Percentiles rank a stretch among this genome's conserved stretches.
Evolutionary conservation across 2,797 vertebrate genomes (phyloP).

Genomic region (Enteromius treurensis): DNA sequence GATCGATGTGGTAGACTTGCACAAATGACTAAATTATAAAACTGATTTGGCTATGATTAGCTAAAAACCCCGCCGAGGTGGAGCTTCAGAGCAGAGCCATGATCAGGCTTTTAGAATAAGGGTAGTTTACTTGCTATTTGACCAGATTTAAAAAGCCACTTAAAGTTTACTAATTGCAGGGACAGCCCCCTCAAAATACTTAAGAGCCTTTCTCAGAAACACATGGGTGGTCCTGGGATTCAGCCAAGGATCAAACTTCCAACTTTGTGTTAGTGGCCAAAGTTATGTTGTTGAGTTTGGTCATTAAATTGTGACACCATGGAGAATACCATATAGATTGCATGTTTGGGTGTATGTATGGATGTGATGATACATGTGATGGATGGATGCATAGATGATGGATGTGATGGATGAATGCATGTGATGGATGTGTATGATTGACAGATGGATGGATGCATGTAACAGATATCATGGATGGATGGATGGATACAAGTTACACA

Average conservation of each 20-base stretch:
- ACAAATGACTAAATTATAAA: constrained; percentile 45
- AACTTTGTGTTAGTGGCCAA: background rate
- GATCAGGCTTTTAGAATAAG: constrained; percentile 9
- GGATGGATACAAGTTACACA: background rate
- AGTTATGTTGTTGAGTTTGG: background rate
- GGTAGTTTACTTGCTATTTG: constrained; percentile 1
- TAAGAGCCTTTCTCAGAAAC: constrained; percentile 9
- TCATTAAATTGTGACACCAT: background rate
- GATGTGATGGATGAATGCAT: too few relatives aligned
- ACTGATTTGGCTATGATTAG: constrained; percentile 29
- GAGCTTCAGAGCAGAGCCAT: background rate
- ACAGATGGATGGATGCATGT: background rate
- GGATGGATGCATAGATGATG: background rate
- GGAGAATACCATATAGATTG: background rate
- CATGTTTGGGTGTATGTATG: background rate
- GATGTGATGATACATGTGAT: background rate
- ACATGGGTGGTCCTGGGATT: background rate
- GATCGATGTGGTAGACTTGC: constrained; percentile 39
- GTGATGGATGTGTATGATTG: background rate
- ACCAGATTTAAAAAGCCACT: constrained; percentile 14
- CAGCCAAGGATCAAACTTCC: background rate
- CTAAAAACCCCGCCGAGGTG: constrained; percentile 20
- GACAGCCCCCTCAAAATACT: background rate
- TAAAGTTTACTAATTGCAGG: constrained; percentile 8
- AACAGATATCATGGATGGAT: background rate